These are phyloP conservation scores for Chrysomela aeneicollis DNA, from an alignment of 2,888 invertebrate species.

Conservation along the genomic window DNA sequence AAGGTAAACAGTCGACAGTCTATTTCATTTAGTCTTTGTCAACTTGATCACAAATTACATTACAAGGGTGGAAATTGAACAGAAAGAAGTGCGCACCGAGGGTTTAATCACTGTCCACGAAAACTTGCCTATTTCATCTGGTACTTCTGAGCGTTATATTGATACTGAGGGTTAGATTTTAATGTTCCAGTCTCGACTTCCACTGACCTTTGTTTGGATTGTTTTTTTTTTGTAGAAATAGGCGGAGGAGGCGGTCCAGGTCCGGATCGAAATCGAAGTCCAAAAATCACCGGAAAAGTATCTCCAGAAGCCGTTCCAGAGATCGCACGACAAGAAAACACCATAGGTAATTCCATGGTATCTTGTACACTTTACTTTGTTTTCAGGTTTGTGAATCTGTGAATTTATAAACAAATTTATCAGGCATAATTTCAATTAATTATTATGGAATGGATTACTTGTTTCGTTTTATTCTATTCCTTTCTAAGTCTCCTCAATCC, in stretches of 20 bases:
- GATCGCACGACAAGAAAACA: slow-evolving; percentile 24
- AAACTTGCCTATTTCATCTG: too few relatives aligned
- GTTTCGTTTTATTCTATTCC: background rate
- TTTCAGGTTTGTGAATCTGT: background rate
- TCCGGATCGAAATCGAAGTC: slow-evolving; percentile 37
- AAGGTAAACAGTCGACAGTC: slow-evolving; percentile 31
- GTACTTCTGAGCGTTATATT: background rate
- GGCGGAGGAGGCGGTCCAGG: slow-evolving; percentile 30
- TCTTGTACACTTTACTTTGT: background rate
- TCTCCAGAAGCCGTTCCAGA: slow-evolving; percentile 29
- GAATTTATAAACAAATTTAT: background rate
- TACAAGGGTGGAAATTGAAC: too few relatives aligned
- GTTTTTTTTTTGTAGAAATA: slow-evolving; percentile 1
- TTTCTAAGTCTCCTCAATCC: too few relatives aligned
- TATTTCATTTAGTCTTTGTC: too few relatives aligned
- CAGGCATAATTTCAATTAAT: background rate
- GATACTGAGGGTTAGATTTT: background rate
- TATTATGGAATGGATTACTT: background rate
- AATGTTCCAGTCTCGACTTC: background rate
- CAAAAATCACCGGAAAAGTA: slow-evolving; percentile 25
- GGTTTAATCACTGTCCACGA: too few relatives aligned
- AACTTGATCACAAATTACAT: too few relatives aligned
- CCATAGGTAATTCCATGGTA: slow-evolving; percentile 23
- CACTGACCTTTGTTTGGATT: background rate
- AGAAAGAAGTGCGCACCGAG: too few relatives aligned